Conservation (phyloP, 2,888 invertebrate genomes). For the Aspidiotus destructor region DNA sequence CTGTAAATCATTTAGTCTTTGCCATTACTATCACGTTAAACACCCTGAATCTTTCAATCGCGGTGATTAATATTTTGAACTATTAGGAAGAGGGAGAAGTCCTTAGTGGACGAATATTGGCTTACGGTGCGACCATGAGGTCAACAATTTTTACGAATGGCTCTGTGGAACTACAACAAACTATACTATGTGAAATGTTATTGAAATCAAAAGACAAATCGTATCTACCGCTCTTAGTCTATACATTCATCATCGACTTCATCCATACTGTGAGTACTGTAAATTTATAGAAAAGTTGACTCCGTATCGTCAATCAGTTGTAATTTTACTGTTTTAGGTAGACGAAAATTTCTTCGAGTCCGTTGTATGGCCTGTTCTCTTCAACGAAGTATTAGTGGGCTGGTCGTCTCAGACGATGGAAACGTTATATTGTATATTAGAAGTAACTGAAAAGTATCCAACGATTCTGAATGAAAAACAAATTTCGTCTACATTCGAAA, state of each 20-base stretch:
- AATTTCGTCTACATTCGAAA: conserved; percentile 30
- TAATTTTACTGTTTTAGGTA: conserved; percentile 25
- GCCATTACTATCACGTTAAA: not conserved
- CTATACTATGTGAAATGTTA: conserved; percentile 31
- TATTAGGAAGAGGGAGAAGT: conserved; percentile 63
- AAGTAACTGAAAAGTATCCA: conserved; percentile 30
- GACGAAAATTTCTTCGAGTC: conserved; percentile 29
- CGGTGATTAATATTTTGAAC: conserved; percentile 32
- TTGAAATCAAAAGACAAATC: conserved; percentile 32
- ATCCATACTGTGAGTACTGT: conserved; percentile 28
- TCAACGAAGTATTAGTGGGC: conserved; percentile 27
- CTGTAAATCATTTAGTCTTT: too few relatives aligned
- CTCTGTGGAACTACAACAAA: conserved; percentile 30
- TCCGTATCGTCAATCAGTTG: not conserved
- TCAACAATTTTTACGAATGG: conserved; percentile 45
- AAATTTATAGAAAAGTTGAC: not conserved
- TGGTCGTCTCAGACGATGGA: conserved; percentile 34
- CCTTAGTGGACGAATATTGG: conserved; percentile 58
- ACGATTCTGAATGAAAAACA: conserved; percentile 28
- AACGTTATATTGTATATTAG: conserved; percentile 33
- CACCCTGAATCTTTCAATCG: not conserved
- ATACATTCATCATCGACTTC: conserved; percentile 33
- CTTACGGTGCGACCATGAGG: conserved; percentile 59
- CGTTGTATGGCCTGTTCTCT: conserved; percentile 33
- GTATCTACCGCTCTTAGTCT: conserved; percentile 34